These are phyloP conservation scores for Daboia siamensis DNA, from an alignment of 2,113 vertebrate genomes.

Conservation along the genomic window DNA sequence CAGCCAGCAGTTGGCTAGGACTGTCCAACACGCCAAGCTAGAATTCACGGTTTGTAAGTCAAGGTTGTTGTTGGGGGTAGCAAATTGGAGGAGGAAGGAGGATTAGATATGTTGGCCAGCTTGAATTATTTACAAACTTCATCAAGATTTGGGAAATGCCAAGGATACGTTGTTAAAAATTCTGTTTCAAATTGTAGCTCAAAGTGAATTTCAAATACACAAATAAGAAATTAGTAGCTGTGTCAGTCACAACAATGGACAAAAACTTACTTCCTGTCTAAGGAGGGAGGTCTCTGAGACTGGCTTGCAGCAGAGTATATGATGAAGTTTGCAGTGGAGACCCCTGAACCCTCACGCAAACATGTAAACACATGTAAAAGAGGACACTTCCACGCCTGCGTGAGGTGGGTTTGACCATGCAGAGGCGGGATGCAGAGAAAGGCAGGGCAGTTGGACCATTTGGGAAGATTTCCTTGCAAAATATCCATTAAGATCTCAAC, in stretches of 20 bases:
- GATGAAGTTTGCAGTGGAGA: neutral
- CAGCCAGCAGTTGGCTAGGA: neutral
- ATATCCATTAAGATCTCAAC: neutral
- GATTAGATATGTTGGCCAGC: too few species aligned
- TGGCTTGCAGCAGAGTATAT: fast-evolving
- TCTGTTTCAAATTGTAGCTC: too few species aligned
- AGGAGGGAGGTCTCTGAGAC: neutral
- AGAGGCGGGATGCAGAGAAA: neutral
- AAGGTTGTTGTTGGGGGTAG: too few species aligned
- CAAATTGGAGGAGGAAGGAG: too few species aligned
- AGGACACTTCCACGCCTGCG: neutral
- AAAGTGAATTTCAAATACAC: too few species aligned
- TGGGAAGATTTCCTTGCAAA: neutral
- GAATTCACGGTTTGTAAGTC: neutral
- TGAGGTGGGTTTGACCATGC: neutral
- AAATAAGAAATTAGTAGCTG: neutral
- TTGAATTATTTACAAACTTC: too few species aligned
- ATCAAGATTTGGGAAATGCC: too few species aligned
- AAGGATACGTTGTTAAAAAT: too few species aligned
- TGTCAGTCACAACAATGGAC: neutral
- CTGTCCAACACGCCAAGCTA: neutral
- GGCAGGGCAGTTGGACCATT: neutral
- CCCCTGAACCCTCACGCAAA: neutral
- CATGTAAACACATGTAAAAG: neutral
- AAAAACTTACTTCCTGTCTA: neutral